Conservation (phyloP, 1,140 invertebrate species). For the Leptoteleia sp. region DNA sequence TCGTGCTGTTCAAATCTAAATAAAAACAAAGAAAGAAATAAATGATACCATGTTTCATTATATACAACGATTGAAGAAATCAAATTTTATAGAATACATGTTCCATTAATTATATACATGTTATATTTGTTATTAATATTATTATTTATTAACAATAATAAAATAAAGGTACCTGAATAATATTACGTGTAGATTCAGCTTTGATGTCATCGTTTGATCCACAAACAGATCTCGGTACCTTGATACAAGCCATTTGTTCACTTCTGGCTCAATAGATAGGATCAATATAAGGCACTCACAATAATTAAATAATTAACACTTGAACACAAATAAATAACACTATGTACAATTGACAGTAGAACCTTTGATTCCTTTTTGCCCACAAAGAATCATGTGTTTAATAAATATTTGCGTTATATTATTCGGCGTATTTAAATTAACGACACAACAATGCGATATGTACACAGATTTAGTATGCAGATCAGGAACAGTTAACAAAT, state of each 20-base stretch:
- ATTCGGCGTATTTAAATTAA: no score
- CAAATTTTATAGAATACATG: no score
- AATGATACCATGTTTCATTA: no score
- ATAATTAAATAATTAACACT: slow-evolving; percentile 44
- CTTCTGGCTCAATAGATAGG: slow-evolving; percentile 16
- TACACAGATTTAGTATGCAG: slow-evolving; percentile 3
- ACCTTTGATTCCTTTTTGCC: slow-evolving; percentile 3
- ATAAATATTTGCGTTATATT: slow-evolving; percentile 45
- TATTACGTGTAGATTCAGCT: slow-evolving; percentile 74
- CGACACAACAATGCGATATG: no score
- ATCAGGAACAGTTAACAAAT: slow-evolving; percentile 10
- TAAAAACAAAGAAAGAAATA: no score
- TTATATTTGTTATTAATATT: no score
- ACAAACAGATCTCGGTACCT: slow-evolving; percentile 76
- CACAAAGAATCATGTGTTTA: neutral
- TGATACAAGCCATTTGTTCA: slow-evolving; percentile 77
- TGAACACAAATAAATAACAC: slow-evolving; percentile 53
- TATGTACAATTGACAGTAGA: neutral
- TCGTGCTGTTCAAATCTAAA: no score
- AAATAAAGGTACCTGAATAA: slow-evolving; percentile 80
- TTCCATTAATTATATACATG: no score
- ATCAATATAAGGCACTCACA: slow-evolving; percentile 56
- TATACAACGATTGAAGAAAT: no score
- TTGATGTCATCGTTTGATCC: slow-evolving; percentile 77
- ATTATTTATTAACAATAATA: no score